These are phyloP conservation scores for Callospermophilus lateralis DNA, from an alignment of 2,113 vertebrate species.

Conservation along the genomic window DNA sequence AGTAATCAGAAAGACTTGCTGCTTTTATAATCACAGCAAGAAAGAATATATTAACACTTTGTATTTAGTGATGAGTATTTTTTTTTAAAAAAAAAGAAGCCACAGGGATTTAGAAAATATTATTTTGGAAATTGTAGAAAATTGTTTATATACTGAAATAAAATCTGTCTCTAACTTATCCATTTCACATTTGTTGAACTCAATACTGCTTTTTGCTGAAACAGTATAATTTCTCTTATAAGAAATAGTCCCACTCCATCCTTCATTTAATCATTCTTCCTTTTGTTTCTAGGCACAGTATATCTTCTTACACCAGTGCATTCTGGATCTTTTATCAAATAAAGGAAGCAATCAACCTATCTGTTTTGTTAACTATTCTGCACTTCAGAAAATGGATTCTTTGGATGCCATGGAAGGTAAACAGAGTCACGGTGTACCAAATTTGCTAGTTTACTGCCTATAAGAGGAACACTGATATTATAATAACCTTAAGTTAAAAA, in stretches of 20 bases:
- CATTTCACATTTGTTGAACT: constrained; percentile 46
- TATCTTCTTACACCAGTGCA: constrained; percentile 98
- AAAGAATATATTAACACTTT: constrained; percentile 32
- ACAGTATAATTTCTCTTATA: background rate
- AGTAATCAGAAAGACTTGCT: background rate
- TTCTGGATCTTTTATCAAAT: constrained; percentile 94
- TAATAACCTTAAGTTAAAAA: background rate
- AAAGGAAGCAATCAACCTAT: constrained; percentile 95
- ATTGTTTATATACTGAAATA: background rate
- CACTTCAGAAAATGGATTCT: constrained; percentile 99
- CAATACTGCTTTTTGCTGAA: background rate
- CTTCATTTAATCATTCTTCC: constrained; percentile 55
- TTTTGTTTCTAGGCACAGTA: constrained; percentile 93
- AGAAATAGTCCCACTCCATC: background rate
- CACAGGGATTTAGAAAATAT: background rate
- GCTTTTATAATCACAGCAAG: constrained; percentile 34
- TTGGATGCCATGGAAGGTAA: constrained; percentile 99
- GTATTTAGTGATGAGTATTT: background rate
- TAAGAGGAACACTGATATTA: constrained; percentile 42
- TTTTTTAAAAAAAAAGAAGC: background rate
- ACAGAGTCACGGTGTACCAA: constrained; percentile 61
- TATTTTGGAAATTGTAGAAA: background rate
- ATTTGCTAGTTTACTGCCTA: background rate
- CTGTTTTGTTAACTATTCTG: constrained; percentile 98
- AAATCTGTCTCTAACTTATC: constrained; percentile 37